These are phyloP conservation scores for Laterallus jamaicensis DNA, from an alignment of 2,113 vertebrate genomes.

Conservation along the genomic window DNA sequence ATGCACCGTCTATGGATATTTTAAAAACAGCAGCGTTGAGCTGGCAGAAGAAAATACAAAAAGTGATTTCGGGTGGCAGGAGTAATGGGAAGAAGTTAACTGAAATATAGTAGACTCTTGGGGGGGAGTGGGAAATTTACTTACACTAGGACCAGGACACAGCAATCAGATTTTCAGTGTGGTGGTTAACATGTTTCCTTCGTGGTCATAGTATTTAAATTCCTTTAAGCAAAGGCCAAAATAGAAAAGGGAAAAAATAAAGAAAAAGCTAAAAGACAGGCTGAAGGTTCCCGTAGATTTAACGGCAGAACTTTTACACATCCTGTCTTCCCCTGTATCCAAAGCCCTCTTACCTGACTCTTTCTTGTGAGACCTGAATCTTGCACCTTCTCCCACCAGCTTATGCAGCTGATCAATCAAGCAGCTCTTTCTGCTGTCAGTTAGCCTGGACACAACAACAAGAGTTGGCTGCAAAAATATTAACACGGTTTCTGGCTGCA, in stretches of 20 bases:
- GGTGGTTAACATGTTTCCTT: not conserved
- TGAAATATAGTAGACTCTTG: not conserved
- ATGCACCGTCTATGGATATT: not conserved
- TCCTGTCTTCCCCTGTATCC: not conserved
- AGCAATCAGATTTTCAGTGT: not conserved
- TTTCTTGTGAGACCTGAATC: not conserved
- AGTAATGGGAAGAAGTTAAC: not conserved
- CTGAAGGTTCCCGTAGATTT: not conserved
- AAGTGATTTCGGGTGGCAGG: not conserved
- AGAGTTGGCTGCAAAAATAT: not conserved
- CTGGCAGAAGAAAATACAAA: not conserved
- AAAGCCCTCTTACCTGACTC: not conserved
- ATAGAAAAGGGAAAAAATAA: not conserved
- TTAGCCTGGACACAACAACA: not conserved
- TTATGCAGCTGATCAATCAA: not conserved
- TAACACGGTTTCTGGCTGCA: not conserved
- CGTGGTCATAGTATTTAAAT: not conserved
- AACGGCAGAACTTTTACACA: not conserved
- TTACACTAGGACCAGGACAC: not conserved
- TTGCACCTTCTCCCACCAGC: not conserved
- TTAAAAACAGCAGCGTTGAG: not conserved
- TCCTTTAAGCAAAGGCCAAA: not conserved
- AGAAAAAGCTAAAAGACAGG: no score
- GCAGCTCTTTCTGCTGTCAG: not conserved
- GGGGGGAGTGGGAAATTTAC: not conserved